Evolutionary conservation across 1,140 invertebrate genomes (phyloP).

Genomic region (Conus betulinus): DNA sequence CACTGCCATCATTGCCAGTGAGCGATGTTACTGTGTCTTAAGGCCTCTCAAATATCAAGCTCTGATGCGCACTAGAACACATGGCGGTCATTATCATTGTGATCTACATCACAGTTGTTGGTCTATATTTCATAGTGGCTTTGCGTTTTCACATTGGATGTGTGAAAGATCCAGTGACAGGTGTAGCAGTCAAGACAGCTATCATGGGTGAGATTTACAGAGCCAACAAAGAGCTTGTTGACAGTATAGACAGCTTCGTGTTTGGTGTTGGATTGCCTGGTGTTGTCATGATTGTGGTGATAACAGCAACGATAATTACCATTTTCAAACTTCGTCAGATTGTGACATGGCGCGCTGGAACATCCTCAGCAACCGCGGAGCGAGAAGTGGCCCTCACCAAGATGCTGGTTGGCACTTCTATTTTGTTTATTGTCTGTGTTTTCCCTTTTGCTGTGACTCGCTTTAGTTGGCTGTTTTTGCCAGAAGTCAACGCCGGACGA

Average conservation of each 20-base stretch:
- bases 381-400: constrained; percentile 6
- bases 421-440: too few species aligned
- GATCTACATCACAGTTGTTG: neutral
- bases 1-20: constrained; percentile 19
- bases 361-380: neutral
- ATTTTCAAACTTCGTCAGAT: neutral
- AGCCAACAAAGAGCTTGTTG: neutral
- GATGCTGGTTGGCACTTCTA: too few species aligned
- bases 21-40: constrained; percentile 19
- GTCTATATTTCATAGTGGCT: neutral
- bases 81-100: neutral
- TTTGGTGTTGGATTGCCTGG: neutral
- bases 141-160: neutral
- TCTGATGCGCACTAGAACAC: neutral
- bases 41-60: neutral
- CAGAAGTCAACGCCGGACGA: too few species aligned
- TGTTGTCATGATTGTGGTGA: neutral
- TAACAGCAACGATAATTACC: neutral
- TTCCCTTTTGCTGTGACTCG: too few species aligned
- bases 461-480: too few species aligned
- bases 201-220: neutral
- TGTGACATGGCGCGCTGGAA: neutral
- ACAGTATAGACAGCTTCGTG: neutral
- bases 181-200: neutral
- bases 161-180: neutral